Conservation (phyloP, 2,888 invertebrate genomes). For the Aquatica leii region DNA sequence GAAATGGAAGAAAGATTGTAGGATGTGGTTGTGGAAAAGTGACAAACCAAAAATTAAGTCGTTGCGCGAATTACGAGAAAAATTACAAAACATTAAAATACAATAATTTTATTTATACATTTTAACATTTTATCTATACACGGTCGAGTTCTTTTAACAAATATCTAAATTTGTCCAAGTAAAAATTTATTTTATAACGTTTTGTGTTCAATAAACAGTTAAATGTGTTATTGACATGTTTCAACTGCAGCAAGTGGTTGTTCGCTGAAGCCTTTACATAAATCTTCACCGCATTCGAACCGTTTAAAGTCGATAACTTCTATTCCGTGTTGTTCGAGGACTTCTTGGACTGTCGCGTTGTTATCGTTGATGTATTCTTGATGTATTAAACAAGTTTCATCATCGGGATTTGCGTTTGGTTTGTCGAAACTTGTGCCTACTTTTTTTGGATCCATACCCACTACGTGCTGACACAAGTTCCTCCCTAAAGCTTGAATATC, state of each 20-base stretch:
- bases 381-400: conserved; percentile 81
- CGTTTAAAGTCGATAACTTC: conserved; percentile 83
- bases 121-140: conserved; percentile 16
- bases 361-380: conserved; percentile 90
- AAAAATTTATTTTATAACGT: background rate
- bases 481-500: conserved; percentile 66
- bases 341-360: conserved; percentile 74
- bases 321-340: conserved; percentile 71
- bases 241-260: conserved; percentile 68
- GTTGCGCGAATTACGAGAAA: conserved; percentile 45
- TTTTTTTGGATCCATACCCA: conserved; percentile 84
- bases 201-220: background rate
- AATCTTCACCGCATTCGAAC: conserved; percentile 84
- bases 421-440: conserved; percentile 71
- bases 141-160: background rate
- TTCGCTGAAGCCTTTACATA: conserved; percentile 52
- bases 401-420: conserved; percentile 71
- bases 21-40: conserved; percentile 72
- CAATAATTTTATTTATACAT: conserved; percentile 18
- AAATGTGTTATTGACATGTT: conserved; percentile 65
- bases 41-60: conserved; percentile 50
- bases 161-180: background rate
- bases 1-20: conserved; percentile 75
- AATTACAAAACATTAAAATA: conserved; percentile 39
- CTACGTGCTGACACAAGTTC: conserved; percentile 91